phyloP scores from a whole-genome alignment of 2,113 vertebrate species.

The Glareola pratincola region DNA sequence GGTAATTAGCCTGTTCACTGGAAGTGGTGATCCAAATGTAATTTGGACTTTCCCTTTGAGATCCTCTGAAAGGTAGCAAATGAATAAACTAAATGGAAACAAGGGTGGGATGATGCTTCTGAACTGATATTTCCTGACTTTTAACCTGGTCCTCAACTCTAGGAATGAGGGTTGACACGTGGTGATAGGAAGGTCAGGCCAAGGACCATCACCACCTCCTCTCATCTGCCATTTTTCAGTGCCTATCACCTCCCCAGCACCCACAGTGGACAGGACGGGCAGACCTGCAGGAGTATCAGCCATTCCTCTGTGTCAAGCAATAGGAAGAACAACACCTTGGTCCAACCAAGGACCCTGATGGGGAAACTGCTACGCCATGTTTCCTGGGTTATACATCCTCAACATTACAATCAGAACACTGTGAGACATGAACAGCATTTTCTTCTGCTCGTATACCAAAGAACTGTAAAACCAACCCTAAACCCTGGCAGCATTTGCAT shows the following conservation, averaged over 20 bases:
- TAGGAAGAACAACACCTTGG: background rate
- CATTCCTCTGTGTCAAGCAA: background rate
- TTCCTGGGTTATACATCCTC: background rate
- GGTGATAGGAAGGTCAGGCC: background rate
- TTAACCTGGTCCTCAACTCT: background rate
- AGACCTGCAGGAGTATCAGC: background rate
- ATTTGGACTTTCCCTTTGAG: background rate
- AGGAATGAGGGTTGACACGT: background rate
- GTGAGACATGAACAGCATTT: background rate
- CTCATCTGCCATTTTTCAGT: background rate
- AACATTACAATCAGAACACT: rapidly evolving
- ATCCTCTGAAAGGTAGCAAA: background rate
- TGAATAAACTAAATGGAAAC: background rate
- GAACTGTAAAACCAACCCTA: background rate
- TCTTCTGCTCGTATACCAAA: background rate
- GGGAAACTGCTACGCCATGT: background rate
- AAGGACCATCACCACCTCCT: background rate
- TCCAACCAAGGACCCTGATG: background rate
- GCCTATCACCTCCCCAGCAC: background rate
- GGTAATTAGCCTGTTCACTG: background rate
- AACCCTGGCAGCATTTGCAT: background rate
- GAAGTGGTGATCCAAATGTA: background rate
- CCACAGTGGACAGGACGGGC: background rate
- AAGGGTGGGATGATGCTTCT: background rate
- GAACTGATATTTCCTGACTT: background rate